phyloP scores from a whole-genome alignment of 2,888 invertebrate genomes.

The Lapara coniferarum region DNA sequence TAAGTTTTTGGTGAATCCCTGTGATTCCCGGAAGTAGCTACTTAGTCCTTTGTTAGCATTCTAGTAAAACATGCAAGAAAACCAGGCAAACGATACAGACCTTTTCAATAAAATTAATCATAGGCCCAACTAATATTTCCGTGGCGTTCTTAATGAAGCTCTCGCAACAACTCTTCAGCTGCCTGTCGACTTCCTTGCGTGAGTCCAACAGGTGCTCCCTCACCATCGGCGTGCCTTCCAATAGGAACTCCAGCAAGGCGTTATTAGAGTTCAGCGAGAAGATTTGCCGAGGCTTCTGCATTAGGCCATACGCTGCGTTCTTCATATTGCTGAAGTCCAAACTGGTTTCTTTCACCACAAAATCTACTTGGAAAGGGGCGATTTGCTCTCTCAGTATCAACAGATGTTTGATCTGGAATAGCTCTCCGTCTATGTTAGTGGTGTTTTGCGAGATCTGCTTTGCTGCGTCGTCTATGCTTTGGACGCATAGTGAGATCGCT shows the following conservation, averaged over 20 bases:
- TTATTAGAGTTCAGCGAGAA: slow-evolving; percentile 95
- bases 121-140: slow-evolving; percentile 88
- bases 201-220: slow-evolving; percentile 96
- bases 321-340: slow-evolving; percentile 97
- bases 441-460: slow-evolving; percentile 90
- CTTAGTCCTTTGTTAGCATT: neutral
- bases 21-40: neutral
- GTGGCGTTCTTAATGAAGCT: slow-evolving; percentile 92
- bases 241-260: slow-evolving; percentile 94
- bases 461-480: slow-evolving; percentile 93
- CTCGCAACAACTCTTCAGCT: slow-evolving; percentile 95
- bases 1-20: too few species aligned
- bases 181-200: slow-evolving; percentile 97
- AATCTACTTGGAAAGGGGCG: slow-evolving; percentile 98
- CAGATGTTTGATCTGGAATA: slow-evolving; percentile 99
- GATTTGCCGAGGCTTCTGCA: slow-evolving; percentile 91
- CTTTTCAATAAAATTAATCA: slow-evolving; percentile 89
- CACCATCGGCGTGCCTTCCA: slow-evolving; percentile 97
- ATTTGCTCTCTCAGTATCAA: slow-evolving; percentile 98
- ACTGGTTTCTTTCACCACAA: slow-evolving; percentile 95
- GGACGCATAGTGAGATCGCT: slow-evolving; percentile 95
- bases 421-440: slow-evolving; percentile 93
- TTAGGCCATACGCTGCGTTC: slow-evolving; percentile 90
- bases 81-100: slow-evolving; percentile 62
- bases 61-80: neutral